These are phyloP conservation scores for Botrylloides violaceus DNA, from an alignment of 23 tunicate species.

Conservation along the genomic window DNA sequence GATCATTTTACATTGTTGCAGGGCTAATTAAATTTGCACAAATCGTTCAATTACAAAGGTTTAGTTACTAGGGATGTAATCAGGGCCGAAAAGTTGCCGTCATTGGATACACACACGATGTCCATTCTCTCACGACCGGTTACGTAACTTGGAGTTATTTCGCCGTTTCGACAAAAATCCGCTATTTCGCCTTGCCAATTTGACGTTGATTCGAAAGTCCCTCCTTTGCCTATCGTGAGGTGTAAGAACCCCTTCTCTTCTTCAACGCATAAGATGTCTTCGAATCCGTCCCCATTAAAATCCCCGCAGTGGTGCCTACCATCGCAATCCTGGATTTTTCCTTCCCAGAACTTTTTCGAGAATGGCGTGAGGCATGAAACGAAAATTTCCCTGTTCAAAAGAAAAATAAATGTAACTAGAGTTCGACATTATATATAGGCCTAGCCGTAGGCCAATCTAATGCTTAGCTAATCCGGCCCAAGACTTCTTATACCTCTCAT, in stretches of 20 bases:
- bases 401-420: no score
- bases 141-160: neutral
- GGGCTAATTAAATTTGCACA: no score
- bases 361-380: no score
- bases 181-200: neutral
- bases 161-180: neutral
- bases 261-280: neutral
- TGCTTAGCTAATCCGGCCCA: no score
- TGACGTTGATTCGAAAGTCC: neutral
- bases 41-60: no score
- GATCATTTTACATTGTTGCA: no score
- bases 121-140: neutral
- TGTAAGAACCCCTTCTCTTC: neutral
- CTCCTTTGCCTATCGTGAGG: neutral
- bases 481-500: no score
- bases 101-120: neutral
- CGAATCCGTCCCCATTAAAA: neutral
- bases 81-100: neutral
- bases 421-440: no score
- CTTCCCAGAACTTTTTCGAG: neutral
- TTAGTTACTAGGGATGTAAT: neutral
- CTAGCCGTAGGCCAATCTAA: no score
- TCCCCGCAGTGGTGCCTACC: neutral
- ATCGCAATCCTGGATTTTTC: neutral
- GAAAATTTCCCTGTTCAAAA: no score